phyloP scores from a whole-genome alignment of 2,888 invertebrate species.

The Furcula furcula region DNA sequence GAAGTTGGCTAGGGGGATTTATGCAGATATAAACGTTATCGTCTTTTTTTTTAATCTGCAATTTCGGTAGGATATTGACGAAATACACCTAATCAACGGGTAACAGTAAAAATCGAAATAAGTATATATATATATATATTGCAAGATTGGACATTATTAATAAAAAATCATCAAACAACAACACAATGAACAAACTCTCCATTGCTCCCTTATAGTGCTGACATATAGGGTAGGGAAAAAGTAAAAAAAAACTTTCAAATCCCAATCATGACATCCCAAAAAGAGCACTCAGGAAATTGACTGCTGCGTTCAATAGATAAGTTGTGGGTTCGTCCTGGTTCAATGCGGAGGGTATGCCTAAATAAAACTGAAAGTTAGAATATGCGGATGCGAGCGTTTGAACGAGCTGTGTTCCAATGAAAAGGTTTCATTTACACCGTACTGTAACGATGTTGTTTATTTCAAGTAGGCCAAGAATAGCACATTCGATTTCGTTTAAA shows the following conservation, averaged over 20 bases:
- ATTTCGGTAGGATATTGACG: too few species aligned
- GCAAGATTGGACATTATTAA: too few species aligned
- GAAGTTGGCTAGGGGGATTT: too few species aligned
- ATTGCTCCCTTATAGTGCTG: slow-evolving; percentile 6
- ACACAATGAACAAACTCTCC: slow-evolving; percentile 3
- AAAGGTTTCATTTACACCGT: slow-evolving; percentile 18
- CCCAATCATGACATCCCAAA: slow-evolving; percentile 24
- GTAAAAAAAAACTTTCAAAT: slow-evolving; percentile 1
- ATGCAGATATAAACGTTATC: too few species aligned
- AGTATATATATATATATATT: too few species aligned
- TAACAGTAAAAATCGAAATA: too few species aligned
- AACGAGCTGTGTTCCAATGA: slow-evolving; percentile 7
- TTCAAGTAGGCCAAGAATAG: too few species aligned
- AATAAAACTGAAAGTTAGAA: slow-evolving; percentile 36
- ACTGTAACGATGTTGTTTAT: too few species aligned
- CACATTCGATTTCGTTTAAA: too few species aligned
- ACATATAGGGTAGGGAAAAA: background rate
- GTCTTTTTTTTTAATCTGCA: too few species aligned
- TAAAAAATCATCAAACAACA: background rate
- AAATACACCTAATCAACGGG: too few species aligned
- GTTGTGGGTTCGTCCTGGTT: slow-evolving; percentile 37
- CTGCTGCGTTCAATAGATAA: slow-evolving; percentile 50
- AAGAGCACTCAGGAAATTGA: slow-evolving; percentile 34
- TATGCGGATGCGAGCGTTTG: slow-evolving; percentile 21
- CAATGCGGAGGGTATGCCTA: slow-evolving; percentile 35